Conservation (phyloP, 2,113 vertebrate species). For the Oncorhynchus mykiss region DNA sequence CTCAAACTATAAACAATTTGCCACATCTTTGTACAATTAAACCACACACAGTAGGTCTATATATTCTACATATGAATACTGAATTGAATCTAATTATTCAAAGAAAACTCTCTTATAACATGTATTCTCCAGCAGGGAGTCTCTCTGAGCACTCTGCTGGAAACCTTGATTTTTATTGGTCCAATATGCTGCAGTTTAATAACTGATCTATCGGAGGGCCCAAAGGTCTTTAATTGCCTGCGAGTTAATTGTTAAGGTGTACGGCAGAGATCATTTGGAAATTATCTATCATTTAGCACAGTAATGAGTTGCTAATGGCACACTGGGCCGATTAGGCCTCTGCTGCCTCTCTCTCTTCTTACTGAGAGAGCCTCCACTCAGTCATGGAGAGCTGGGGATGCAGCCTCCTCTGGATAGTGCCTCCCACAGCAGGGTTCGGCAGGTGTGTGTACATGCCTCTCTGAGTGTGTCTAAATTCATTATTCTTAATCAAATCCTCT, state of each 20-base stretch:
- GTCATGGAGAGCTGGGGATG: constrained; percentile 33
- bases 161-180: constrained; percentile 59
- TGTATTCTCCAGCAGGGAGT: constrained; percentile 53
- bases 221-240: constrained; percentile 73
- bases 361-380: constrained; percentile 57
- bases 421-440: neutral
- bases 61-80: neutral
- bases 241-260: constrained; percentile 76
- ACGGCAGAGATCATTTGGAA: constrained; percentile 71
- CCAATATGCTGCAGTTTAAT: constrained; percentile 65
- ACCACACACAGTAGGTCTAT: no score
- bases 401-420: constrained; percentile 25
- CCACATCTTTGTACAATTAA: no score
- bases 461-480: neutral
- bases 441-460: neutral
- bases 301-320: constrained; percentile 75
- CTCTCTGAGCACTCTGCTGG: constrained; percentile 20
- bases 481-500: constrained; percentile 20
- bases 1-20: no score
- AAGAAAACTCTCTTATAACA: constrained; percentile 12
- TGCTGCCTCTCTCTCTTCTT: constrained; percentile 52
- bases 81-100: neutral
- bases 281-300: constrained; percentile 75
- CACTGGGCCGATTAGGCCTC: constrained; percentile 57
- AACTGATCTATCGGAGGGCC: constrained; percentile 65